phyloP scores from a whole-genome alignment of 2,797 vertebrate genomes.

The Rhinophrynus dorsalis region DNA sequence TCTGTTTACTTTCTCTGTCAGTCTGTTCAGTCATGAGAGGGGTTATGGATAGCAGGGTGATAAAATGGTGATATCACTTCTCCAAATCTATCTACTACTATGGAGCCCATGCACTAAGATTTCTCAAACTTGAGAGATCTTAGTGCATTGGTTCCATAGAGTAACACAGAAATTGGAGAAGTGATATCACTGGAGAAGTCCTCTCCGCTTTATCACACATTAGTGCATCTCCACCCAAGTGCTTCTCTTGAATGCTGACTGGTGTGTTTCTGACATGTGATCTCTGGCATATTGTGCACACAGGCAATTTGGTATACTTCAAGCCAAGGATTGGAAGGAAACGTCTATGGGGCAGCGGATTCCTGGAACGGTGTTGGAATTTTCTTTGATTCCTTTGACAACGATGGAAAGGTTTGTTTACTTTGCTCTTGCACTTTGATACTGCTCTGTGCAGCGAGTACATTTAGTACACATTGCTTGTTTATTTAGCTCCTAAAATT shows the following conservation, averaged over 20 bases:
- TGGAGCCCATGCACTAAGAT: too few species aligned
- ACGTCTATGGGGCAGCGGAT: slow-evolving; percentile 91
- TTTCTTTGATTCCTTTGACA: slow-evolving; percentile 98
- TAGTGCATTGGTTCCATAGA: too few species aligned
- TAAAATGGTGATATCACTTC: too few species aligned
- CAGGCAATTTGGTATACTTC: slow-evolving; percentile 92
- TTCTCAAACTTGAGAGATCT: too few species aligned
- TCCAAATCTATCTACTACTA: neutral
- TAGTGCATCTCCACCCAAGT: neutral
- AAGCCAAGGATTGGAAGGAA: slow-evolving; percentile 86
- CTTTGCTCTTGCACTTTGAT: neutral
- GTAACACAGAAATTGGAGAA: too few species aligned
- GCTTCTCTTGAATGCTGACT: too few species aligned
- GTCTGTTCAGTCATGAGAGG: too few species aligned
- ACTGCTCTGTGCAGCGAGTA: neutral
- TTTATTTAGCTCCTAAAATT: too few species aligned
- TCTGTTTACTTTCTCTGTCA: neutral
- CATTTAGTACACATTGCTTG: too few species aligned
- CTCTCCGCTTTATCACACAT: too few species aligned
- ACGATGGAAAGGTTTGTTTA: slow-evolving; percentile 89
- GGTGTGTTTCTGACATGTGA: neutral
- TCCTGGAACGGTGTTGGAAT: slow-evolving; percentile 90
- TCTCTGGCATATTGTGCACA: slow-evolving; percentile 25
- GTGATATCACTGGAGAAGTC: too few species aligned
- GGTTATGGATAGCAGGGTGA: too few species aligned